These are phyloP conservation scores for Cephus cinctus DNA, from an alignment of 1,140 invertebrate genomes.

Conservation along the genomic window DNA sequence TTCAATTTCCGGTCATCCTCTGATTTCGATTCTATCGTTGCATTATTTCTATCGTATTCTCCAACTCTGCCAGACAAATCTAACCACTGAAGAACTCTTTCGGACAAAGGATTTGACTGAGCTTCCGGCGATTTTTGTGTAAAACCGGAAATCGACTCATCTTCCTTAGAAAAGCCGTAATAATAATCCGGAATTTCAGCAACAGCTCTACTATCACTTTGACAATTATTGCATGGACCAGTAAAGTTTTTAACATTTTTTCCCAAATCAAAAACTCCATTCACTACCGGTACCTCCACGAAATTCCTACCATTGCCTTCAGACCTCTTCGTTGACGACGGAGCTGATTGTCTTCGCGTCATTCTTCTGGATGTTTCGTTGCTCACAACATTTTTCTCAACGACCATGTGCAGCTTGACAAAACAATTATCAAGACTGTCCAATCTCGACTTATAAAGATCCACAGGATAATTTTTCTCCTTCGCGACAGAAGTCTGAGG, in stretches of 20 bases:
- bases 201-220: no score
- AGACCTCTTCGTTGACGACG: slow-evolving; percentile 4
- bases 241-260: no score
- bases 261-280: slow-evolving; percentile 2
- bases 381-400: slow-evolving; percentile 25
- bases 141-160: neutral
- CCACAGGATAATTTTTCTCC: slow-evolving; percentile 12
- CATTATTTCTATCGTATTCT: slow-evolving; percentile 35
- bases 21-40: slow-evolving; percentile 1
- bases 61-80: slow-evolving; percentile 45
- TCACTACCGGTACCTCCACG: slow-evolving; percentile 1
- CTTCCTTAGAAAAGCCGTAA: neutral
- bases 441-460: no score
- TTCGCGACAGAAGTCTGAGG: slow-evolving; percentile 3
- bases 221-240: no score
- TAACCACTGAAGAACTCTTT: slow-evolving; percentile 56
- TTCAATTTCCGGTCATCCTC: neutral
- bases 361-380: slow-evolving; percentile 15
- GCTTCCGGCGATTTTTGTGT: slow-evolving; percentile 12
- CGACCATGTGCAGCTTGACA: slow-evolving; percentile 41
- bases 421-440: slow-evolving; percentile 39
- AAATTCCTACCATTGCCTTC: neutral
- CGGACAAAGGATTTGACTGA: slow-evolving; percentile 42
- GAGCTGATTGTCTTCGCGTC: slow-evolving; percentile 34
- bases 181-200: neutral